Evolutionary conservation across 2,797 vertebrate species (phyloP).

Genomic region (Fringilla coelebs): DNA sequence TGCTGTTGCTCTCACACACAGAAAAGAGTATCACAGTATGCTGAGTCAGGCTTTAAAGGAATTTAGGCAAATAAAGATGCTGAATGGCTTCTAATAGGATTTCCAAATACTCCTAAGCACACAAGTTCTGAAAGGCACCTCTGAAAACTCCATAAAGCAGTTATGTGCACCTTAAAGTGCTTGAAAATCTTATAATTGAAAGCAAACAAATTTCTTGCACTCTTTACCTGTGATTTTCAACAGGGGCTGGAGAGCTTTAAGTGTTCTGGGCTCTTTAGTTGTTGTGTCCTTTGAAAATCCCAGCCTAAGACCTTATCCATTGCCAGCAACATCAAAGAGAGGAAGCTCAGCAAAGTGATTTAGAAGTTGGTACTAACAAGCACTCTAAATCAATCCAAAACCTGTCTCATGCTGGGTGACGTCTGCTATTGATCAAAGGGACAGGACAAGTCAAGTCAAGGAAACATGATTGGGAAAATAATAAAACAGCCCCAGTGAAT

Average conservation of each 20-base stretch:
- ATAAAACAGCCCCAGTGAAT: conserved; percentile 9
- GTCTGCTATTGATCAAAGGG: conserved; percentile 45
- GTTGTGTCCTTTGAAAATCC: not conserved
- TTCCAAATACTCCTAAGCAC: conserved; percentile 11
- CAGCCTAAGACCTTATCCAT: not conserved
- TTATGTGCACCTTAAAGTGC: not conserved
- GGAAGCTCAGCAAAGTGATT: conserved; percentile 10
- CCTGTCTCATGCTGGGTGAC: not conserved
- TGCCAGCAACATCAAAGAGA: not conserved
- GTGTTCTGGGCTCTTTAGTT: not conserved
- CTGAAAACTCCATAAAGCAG: not conserved
- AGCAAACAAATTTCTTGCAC: not conserved
- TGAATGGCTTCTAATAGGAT: conserved; percentile 6
- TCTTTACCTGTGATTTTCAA: not conserved
- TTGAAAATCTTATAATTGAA: not conserved
- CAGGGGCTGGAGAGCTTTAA: not conserved
- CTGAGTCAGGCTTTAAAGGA: conserved; percentile 45
- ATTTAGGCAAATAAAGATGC: not conserved
- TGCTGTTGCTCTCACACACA: not conserved
- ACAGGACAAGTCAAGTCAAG: conserved; percentile 34
- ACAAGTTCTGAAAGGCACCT: not conserved
- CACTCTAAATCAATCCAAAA: conserved; percentile 42
- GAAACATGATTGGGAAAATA: conserved; percentile 50
- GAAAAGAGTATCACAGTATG: not conserved
- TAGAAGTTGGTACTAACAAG: conserved; percentile 28